Percentiles rank a stretch among this genome's conserved stretches.
Conservation (phyloP, 2,888 invertebrate species). For the Acanthacorydalis orientalis region DNA sequence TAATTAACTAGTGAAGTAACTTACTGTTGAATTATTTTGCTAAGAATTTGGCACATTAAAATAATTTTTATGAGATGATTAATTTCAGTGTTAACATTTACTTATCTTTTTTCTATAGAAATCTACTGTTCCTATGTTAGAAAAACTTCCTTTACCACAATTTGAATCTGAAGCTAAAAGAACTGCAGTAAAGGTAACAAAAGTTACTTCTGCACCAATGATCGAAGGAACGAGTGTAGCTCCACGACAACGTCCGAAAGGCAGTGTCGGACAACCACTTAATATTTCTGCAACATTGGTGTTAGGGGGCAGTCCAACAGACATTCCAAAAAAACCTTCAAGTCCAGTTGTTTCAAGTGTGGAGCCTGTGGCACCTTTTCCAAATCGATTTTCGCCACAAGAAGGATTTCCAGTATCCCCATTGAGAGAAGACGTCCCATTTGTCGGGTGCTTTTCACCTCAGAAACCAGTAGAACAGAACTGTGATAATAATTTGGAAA, state of each 20-base stretch:
- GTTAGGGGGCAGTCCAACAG: constrained; percentile 35
- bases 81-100: neutral
- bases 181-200: constrained; percentile 29
- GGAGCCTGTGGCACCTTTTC: constrained; percentile 11
- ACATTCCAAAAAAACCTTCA: constrained; percentile 24
- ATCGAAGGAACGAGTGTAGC: constrained; percentile 66
- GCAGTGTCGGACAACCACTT: constrained; percentile 28
- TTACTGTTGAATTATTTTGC: neutral
- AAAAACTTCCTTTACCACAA: constrained; percentile 44
- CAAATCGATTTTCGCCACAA: constrained; percentile 22
- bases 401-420: constrained; percentile 23
- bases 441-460: neutral
- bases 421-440: constrained; percentile 7
- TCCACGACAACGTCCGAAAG: constrained; percentile 69
- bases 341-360: constrained; percentile 19
- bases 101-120: constrained; percentile 33
- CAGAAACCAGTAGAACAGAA: constrained; percentile 9
- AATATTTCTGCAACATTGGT: constrained; percentile 26
- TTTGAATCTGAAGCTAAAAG: constrained; percentile 55
- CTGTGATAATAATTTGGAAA: constrained; percentile 32
- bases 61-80: neutral
- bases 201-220: constrained; percentile 26
- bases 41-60: neutral
- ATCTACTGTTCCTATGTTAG: constrained; percentile 42
- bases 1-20: too few relatives aligned